Conservation (phyloP, 2,113 vertebrate genomes). For the Barnardius zonarius region DNA sequence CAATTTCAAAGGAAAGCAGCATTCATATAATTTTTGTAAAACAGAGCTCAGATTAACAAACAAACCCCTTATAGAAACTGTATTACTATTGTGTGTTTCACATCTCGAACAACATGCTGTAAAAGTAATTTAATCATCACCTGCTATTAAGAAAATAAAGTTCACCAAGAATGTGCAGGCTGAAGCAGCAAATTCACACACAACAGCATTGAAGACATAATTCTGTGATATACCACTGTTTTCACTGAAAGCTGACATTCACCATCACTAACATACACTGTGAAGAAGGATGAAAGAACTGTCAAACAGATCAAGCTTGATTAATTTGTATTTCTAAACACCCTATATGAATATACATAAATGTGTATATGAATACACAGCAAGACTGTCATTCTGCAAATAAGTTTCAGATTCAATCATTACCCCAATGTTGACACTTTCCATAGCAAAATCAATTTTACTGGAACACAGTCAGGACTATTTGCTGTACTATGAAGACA, state of each 20-base stretch:
- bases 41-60: conserved; percentile 62
- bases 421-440: neutral
- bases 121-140: neutral
- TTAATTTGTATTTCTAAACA: conserved; percentile 18
- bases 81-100: neutral
- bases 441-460: neutral
- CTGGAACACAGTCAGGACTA: neutral
- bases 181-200: neutral
- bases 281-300: neutral
- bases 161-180: conserved; percentile 2
- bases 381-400: neutral
- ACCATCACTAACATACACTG: neutral
- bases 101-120: neutral
- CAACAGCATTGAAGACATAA: neutral
- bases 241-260: neutral
- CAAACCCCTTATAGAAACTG: neutral
- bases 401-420: neutral
- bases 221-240: neutral
- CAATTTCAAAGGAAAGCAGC: conserved; percentile 68
- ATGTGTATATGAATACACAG: neutral
- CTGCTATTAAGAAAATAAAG: conserved; percentile 15
- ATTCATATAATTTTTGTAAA: conserved; percentile 64
- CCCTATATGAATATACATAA: neutral
- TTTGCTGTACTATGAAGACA: neutral
- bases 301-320: conserved; percentile 14